phyloP scores from a whole-genome alignment of 2,113 vertebrate genomes.

The Stegostoma tigrinum region DNA sequence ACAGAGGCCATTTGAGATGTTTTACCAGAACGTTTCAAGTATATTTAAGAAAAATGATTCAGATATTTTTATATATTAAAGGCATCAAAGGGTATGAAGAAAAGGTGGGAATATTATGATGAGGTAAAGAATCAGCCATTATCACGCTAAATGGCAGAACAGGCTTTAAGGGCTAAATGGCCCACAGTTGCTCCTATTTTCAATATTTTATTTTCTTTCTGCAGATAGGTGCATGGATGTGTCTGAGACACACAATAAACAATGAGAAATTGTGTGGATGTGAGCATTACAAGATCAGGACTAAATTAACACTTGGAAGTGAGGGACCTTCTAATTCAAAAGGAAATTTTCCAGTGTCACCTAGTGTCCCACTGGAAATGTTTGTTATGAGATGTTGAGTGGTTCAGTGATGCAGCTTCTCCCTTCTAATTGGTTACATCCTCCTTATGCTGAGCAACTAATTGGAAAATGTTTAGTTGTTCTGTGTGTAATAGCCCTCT shows the following conservation, averaged over 20 bases:
- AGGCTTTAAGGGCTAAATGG: too few relatives aligned
- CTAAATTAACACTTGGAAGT: not conserved
- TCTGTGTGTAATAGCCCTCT: not conserved
- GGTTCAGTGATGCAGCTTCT: not conserved
- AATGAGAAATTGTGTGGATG: not conserved
- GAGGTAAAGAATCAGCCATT: too few relatives aligned
- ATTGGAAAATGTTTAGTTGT: not conserved
- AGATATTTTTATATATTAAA: too few relatives aligned
- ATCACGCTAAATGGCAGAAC: too few relatives aligned
- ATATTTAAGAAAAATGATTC: not conserved
- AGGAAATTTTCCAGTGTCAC: not conserved
- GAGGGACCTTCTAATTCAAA: not conserved
- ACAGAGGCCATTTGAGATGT: not conserved
- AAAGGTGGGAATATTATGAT: too few relatives aligned
- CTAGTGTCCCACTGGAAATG: not conserved
- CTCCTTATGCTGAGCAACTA: not conserved
- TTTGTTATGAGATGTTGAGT: not conserved
- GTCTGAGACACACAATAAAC: not conserved
- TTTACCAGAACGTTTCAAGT: not conserved
- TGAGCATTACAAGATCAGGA: not conserved
- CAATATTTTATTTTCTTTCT: too few relatives aligned
- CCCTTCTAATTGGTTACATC: not conserved
- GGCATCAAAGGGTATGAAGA: too few relatives aligned
- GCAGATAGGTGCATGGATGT: not conserved
- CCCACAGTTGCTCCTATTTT: too few relatives aligned